Evolutionary conservation across 2,888 invertebrate species (phyloP), one percentile per base, ranked within the genome.

Genomic region (Erebia ligea): DNA sequence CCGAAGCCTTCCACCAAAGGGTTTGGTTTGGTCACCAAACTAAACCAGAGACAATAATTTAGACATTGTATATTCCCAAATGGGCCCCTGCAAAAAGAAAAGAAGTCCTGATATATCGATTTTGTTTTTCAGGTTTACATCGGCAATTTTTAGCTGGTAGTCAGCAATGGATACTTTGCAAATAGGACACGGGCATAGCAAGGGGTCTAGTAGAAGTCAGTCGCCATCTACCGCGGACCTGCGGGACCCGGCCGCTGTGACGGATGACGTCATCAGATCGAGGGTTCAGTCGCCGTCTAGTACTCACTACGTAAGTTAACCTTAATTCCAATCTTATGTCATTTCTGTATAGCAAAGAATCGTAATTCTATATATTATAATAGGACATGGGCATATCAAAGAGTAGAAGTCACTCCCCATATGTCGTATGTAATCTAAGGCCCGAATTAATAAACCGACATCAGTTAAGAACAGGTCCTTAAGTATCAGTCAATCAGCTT

Each of bases 171-270:
- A 93, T 81, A 90, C 90, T 65, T 80, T 93, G 74, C 92, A 93
- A 77, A 91, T 92, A 73, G 80, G 86, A 45, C 93, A 89, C 76
- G 92, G 87, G 67, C 95, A 94, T 84, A 92, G 91, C 79, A 95
- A 95, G 86, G 94, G 94, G 59, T 95, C 95, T 57, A 95, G 95
- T 78, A 86, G 95, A 70, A 95, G 95, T 81, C 94, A 95, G 80
- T 95, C 95, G 52, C 95, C 95, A 71, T 90, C 91, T 10, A 84
- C 90, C 1, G 86, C 86, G n/a, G 93, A 94, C 79, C 80, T 93
- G 89, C 74, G 89, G 75, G 92, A 92, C 73, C 88, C 90, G 58
- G 86, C 86, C 56, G 87, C 86, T 75, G 85, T 91, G 76, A 89
- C 89, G 8, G 92, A 92, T 76, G 92, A 92, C 78, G 85, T 92